Base-by-base conservation (phyloP, 2,797 vertebrate species). In the Anabacerthia variegaticeps region DNA sequence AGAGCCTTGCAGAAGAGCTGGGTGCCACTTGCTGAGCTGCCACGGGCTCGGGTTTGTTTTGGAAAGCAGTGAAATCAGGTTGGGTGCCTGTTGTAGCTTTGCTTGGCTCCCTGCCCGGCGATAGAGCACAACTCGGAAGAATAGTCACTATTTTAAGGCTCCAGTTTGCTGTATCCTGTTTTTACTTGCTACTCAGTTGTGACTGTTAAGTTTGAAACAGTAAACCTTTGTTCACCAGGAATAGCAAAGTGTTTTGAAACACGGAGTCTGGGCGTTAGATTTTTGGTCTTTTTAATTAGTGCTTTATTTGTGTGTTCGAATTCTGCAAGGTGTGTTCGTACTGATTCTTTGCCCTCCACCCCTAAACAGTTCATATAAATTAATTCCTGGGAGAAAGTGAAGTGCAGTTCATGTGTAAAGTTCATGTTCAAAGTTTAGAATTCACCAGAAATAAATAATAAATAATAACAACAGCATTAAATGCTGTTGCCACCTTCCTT, bases 101-200 rank as follows among this genome's bases (percentile, higher is more conserved):
- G 37, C 81, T 63, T 94, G 95, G 96, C 96, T 34, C 73, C 49
- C 41, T 81, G 95, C 96, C 95, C 20, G 3, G 79, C 22, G 88
- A 15, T 52, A 91, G 94, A 95, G 91, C 95, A 37, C 28, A 74
- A 28, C 66, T 58, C 66, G 34, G 77, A 82, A 96, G 94, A 92
- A 92, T 67, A 92, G 95, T 39, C 95, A 78, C 63, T 66, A 75
- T 96, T 97, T 96, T 94, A 92, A 89, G 95, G 37, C 86, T 73
- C 88, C 61, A 8, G 48, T 75, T 90, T 58, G 92, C 94, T 72
- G 95, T 96, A 96, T 97, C 95, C 96, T 97, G 96, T 93, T 96
- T 97, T 95, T 76, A 61, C 84, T 93, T 73, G 84, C 94, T 91
- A 43, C 89, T 92, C 90, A 36, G 68, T 95, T 90, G 95, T 96